Evolutionary conservation across 2,113 vertebrate genomes (phyloP), one percentile per base, ranked within the genome.

Genomic region (Syrmaticus mikado): DNA sequence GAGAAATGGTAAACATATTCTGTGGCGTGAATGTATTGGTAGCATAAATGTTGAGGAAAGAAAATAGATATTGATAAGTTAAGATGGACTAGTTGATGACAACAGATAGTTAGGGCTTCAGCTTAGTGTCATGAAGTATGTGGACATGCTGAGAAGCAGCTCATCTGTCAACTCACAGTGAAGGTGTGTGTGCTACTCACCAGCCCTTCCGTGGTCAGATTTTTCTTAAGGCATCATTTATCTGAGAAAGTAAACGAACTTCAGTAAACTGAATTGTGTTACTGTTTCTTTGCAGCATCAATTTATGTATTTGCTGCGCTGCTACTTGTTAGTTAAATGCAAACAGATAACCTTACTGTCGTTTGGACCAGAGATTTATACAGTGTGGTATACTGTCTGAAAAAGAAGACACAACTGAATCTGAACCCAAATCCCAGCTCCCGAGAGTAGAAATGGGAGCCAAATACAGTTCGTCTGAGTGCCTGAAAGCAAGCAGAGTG

Each of bases 101-200:
- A 25, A 9, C 13, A 55, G 14, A 32, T 67, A 25, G 6, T 40
- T 70, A 50, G 3, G 16, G 6, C 86, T 88, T 83, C 36, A 25
- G 55, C 48, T 72, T 30, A 43, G 13, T 86, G 28, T 45, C 38
- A 40, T 9, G 57, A 67, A 45, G 38, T 76, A 27, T 22, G 13
- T 53, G 46, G 41, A 50, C 7, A 3, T 76, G 27, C 24, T 13
- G 15, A 76, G 61, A 46, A 77, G 22, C 4, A 34, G 11, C 41
- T 85, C 1, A 32, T 41, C 12, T 64, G 34, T 87, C 34, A 30
- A 5, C 11, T 58, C n/a, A 45, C 6, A 46, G 7, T 15, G 41
- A 28, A 65, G 3, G 3, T 4, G 1, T 22, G 0, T 22, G 5
- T 36, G 78, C 21, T 27, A 10, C 0, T 77, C 7, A 7, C 18